phyloP scores from a whole-genome alignment of 1,140 invertebrate species.

The Drosophila suzukii region DNA sequence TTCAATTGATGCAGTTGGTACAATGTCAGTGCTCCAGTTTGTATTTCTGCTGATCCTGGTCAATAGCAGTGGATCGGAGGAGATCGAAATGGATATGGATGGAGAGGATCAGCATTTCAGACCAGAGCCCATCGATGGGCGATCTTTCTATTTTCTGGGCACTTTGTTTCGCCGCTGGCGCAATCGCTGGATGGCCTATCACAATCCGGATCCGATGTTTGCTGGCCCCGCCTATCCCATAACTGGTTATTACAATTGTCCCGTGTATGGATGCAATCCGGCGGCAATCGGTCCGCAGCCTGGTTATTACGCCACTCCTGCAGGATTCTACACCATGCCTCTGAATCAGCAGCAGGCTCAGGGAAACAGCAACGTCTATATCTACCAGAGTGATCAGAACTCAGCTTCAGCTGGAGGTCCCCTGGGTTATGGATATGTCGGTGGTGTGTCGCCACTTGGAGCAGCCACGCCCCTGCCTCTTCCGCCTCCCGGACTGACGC shows the following conservation, averaged over 20 bases:
- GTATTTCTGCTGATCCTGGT: constrained; percentile 35
- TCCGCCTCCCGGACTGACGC: constrained; percentile 7
- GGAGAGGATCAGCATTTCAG: neutral
- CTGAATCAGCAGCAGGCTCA: constrained; percentile 61
- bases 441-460: constrained; percentile 21
- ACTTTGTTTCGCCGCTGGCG: constrained; percentile 68
- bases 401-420: constrained; percentile 24
- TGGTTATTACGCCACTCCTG: constrained; percentile 30
- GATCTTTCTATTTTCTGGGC: constrained; percentile 64
- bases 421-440: constrained; percentile 43
- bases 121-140: constrained; percentile 45
- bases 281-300: constrained; percentile 53
- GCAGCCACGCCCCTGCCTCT: constrained; percentile 16
- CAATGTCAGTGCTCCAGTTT: constrained; percentile 33
- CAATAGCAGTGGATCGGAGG: constrained; percentile 2
- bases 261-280: constrained; percentile 58
- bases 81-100: constrained; percentile 9
- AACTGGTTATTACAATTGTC: constrained; percentile 67
- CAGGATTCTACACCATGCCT: constrained; percentile 45
- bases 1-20: constrained; percentile 29
- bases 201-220: constrained; percentile 56
- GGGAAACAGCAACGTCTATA: constrained; percentile 70
- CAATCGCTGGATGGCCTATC: constrained; percentile 64
- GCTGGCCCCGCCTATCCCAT: constrained; percentile 61
- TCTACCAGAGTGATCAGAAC: constrained; percentile 72